Evolutionary conservation across 2,797 vertebrate genomes (phyloP).

Genomic region (Periophthalmus magnuspinnatus): DNA sequence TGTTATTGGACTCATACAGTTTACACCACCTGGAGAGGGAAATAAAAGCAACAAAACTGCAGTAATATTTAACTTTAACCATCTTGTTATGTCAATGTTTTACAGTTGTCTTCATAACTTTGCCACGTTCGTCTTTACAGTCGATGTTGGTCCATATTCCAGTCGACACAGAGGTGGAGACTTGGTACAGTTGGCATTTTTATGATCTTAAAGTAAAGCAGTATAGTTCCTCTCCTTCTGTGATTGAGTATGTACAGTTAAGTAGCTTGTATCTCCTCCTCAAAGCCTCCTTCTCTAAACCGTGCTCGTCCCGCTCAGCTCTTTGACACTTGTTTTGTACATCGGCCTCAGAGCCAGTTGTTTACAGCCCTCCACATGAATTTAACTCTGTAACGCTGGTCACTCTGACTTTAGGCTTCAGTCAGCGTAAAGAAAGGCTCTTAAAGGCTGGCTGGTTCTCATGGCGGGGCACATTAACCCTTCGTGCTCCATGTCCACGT

Average conservation of each 20-base stretch:
- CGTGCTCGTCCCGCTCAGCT: conserved; percentile 15
- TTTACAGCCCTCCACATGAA: conserved; percentile 61
- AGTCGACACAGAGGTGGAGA: not conserved
- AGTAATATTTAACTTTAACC: conserved; percentile 1
- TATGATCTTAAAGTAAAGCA: no score
- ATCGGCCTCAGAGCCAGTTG: conserved; percentile 35
- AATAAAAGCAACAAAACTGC: no score
- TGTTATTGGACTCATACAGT: no score
- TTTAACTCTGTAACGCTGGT: conserved; percentile 67
- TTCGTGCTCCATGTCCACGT: conserved; percentile 55
- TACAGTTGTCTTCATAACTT: not conserved
- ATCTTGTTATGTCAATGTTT: conserved; percentile 10
- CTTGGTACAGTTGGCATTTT: not conserved
- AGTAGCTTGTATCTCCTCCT: conserved; percentile 1
- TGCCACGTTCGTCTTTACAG: not conserved
- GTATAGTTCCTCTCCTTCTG: not conserved
- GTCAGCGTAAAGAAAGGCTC: conserved; percentile 56
- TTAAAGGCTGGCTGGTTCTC: conserved; percentile 58
- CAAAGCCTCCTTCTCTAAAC: conserved; percentile 28
- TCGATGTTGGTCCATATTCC: not conserved
- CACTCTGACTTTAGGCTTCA: conserved; percentile 60
- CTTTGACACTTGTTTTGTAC: conserved; percentile 23
- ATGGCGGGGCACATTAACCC: conserved; percentile 63
- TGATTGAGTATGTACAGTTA: not conserved
- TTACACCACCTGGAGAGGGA: no score